Base-by-base conservation (phyloP, 2,797 vertebrate species). In the Cyprinella venusta region DNA sequence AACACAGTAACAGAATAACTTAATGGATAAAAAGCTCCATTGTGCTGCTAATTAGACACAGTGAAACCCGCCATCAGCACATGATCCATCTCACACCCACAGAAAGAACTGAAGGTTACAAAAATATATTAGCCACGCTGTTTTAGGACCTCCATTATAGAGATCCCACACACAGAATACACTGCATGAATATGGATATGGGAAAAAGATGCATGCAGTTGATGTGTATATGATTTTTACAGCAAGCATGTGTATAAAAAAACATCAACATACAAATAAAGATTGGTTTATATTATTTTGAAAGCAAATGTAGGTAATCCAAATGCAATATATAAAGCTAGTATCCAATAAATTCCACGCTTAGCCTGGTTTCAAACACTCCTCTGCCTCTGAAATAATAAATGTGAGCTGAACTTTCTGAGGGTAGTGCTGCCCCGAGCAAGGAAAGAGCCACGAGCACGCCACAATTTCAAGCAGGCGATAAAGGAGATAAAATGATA, bases 31-130 rank as follows among this genome's bases (percentile, higher is more conserved):
- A 95, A 92, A 93, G 91, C 94, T 92, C 91, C 84, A 90, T 88
- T 90, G 91, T 92, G 92, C 92, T 70, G 93, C 94, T 95, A 95
- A 95, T 95, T 95, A 94, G 92, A 93, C 92, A 92, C 88, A 84
- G 90, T 93, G 91, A 94, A 94, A 90, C 91, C 91, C 93, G 89
- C 91, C 90, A 93, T 93, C 93, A 93, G 91, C 88, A 91, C 87
- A 91, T 85, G 84, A 87, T 76, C 90, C 89, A 93, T 93, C 92
- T 92, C 84, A 69, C 79, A 92, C 90, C 89, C 71, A 74, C 86
- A 87, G 81, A 89, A 76, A 90, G 88, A 87, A 86, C 86, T 56
- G 52, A 88, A 90, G 79, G 76, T 76, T 79, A 70, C 85, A 82
- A 83, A 87, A 82, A 86, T 88, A 85, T 80, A 89, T 85, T 82